These are phyloP conservation scores for Actinopyga echinites DNA, from an alignment of 53 echinoderm and acorn worm genomes.

Conservation along the genomic window DNA sequence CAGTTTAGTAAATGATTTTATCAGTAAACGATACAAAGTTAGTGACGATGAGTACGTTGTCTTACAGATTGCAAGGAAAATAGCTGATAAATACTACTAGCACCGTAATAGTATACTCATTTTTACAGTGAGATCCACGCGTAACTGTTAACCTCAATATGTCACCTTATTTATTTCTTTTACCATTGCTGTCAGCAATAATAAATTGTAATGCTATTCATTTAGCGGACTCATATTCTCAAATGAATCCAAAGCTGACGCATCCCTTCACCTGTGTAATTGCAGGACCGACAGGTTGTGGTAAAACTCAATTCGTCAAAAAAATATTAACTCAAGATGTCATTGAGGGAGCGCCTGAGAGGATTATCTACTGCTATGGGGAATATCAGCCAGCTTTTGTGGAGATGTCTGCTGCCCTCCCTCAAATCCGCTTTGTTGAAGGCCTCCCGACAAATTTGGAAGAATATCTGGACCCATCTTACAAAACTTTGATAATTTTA, in stretches of 20 bases:
- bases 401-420: conserved; percentile 56
- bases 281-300: conserved; percentile 64
- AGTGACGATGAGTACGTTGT: too few species aligned
- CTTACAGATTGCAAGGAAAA: too few species aligned
- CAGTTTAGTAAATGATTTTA: too few species aligned
- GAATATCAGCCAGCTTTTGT: conserved; percentile 75
- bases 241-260: conserved; percentile 24
- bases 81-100: too few species aligned
- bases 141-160: too few species aligned
- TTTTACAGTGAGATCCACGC: too few species aligned
- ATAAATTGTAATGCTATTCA: neutral
- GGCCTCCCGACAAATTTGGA: conserved; percentile 65
- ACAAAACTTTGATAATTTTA: conserved; percentile 58
- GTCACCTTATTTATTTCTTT: too few species aligned
- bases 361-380: conserved; percentile 77
- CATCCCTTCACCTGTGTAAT: conserved; percentile 36
- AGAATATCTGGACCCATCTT: conserved; percentile 45
- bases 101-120: too few species aligned
- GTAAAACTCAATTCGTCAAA: conserved; percentile 74
- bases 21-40: too few species aligned
- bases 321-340: conserved; percentile 42
- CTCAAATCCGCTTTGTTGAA: conserved; percentile 65
- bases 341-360: conserved; percentile 55
- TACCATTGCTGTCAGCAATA: too few species aligned
- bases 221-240: neutral